These are phyloP conservation scores for Neogobius melanostomus DNA, from an alignment of 2,113 vertebrate species.

Conservation along the genomic window DNA sequence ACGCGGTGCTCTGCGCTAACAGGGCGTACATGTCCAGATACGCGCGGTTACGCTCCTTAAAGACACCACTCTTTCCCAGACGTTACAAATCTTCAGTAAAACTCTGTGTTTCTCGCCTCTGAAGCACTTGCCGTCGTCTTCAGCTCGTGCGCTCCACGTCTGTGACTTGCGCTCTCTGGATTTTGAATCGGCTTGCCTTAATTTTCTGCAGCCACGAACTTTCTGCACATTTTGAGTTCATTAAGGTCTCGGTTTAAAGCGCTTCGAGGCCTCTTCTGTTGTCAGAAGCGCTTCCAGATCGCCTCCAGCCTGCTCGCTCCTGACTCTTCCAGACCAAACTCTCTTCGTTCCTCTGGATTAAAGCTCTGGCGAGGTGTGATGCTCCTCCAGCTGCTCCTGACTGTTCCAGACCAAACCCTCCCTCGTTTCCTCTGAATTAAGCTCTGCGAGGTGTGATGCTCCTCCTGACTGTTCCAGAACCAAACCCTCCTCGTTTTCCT, in stretches of 20 bases:
- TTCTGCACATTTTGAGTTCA: neutral
- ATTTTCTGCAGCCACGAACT: neutral
- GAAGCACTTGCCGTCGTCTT: neutral
- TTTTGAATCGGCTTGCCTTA: neutral
- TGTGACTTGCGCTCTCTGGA: neutral
- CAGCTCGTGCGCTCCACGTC: neutral
- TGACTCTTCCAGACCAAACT: neutral
- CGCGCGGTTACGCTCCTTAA: neutral
- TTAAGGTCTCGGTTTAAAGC: neutral
- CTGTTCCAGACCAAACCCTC: neutral
- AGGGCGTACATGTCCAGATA: conserved; percentile 3
- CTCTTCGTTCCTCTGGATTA: neutral
- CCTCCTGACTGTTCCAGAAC: too few species aligned
- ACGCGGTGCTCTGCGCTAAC: neutral
- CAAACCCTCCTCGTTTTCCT: too few species aligned
- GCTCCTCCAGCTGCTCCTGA: neutral
- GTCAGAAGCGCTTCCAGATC: too few species aligned
- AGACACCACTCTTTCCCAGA: neutral
- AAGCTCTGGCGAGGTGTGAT: too few species aligned
- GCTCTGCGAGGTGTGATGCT: too few species aligned
- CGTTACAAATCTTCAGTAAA: neutral
- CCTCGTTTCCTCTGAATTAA: neutral
- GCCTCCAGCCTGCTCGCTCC: neutral
- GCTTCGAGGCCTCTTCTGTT: neutral
- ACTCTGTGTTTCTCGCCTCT: neutral